Base-by-base conservation (phyloP, 1,140 invertebrate genomes). In the Asbolus verrucosus region DNA sequence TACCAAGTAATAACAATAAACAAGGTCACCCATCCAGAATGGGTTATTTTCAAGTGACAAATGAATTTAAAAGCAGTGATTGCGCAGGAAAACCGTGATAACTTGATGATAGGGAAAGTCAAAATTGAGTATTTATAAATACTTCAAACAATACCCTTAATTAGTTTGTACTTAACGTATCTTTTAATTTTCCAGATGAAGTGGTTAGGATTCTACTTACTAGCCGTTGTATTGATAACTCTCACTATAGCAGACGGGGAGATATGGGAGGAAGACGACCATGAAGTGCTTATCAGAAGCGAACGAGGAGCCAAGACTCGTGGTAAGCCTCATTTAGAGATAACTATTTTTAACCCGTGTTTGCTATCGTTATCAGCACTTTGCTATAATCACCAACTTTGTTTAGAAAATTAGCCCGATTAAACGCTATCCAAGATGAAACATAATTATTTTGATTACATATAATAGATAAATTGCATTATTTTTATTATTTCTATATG, bases 291-390 rank as follows among this genome's bases (percentile, higher is more conserved):
- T 70, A 90, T 92, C 73, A 86, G 91, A 70, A 90, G 86, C 73
- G 88, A 90, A 79, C 85, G 91, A 39, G 91, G 90, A 36, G 89
- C 91, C 80, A 92, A 92, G 81, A 90, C 88, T 81, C 85, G 87
- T 83, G 87, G 87, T 84, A 83, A 79, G 81, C 75, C 9, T 31
- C 9, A n/a, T 11, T 54, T 31, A 54, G 4, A 27, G 46, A 54
- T 54, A 54, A 13, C 6, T 13, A 11, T 54, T 27, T 54, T 54
- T 54, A 54, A 27, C 18, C 46, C 27, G 3, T 24, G 18, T 54
- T 54, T 27, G 16, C 39, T 5, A 54, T 13, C 18, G 19, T 54
- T 54, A 54, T 54, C 43, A 36, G 6, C 5, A 36, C 9, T 19
- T n/a, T 54, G 8, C 9, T 24, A 24, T 54, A 54, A 54, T 27